Evolutionary conservation across 2,113 vertebrate genomes (phyloP).

Genomic region (Megatriorchis doriae): DNA sequence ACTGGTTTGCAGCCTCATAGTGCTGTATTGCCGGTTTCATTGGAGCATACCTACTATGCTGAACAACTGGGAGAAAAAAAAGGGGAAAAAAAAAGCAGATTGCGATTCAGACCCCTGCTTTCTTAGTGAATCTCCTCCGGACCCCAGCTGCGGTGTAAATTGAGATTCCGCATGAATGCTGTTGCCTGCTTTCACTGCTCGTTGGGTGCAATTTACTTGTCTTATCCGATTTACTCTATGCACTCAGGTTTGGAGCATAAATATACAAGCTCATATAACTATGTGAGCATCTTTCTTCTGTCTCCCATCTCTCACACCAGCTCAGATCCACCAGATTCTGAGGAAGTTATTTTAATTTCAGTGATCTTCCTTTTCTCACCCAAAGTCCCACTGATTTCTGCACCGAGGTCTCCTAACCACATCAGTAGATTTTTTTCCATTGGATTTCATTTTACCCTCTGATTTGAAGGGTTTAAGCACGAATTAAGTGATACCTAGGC

Average conservation of each 20-base stretch:
- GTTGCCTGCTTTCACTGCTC: constrained; percentile 48
- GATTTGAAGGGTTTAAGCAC: neutral
- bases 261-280: constrained; percentile 19
- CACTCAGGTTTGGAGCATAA: constrained; percentile 35
- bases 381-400: neutral
- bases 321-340: neutral
- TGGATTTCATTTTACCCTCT: constrained; percentile 28
- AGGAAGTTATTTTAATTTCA: constrained; percentile 4
- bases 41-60: neutral
- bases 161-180: constrained; percentile 55
- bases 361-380: neutral
- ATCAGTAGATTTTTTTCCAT: neutral
- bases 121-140: neutral
- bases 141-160: constrained; percentile 57
- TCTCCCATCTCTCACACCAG: neutral
- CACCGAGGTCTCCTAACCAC: neutral
- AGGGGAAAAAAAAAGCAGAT: neutral
- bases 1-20: neutral
- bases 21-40: rapidly evolving
- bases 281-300: neutral
- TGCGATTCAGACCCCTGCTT: neutral
- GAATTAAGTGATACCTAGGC: constrained; percentile 18
- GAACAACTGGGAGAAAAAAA: neutral
- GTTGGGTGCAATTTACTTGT: constrained; percentile 58
- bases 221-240: constrained; percentile 35